A percentile compares a stretch with the other conserved stretches of the same genome.
phyloP scores from a whole-genome alignment of 2,797 vertebrate species.

The Xenentodon cancila region DNA sequence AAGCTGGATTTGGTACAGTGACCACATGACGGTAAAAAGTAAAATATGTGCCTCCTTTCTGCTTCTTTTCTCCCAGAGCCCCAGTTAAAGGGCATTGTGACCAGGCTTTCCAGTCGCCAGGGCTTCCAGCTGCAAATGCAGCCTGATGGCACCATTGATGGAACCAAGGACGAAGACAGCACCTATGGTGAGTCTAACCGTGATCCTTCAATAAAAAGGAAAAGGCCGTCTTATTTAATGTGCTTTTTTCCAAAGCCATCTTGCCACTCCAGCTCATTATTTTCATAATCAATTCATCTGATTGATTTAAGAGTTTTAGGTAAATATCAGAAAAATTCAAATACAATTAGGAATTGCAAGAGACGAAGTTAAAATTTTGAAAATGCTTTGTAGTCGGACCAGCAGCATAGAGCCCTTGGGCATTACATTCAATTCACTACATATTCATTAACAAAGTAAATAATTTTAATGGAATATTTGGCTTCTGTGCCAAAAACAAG shows the following conservation, averaged over 20 bases:
- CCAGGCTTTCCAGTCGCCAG: slow-evolving; percentile 96
- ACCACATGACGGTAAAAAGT: slow-evolving; percentile 31
- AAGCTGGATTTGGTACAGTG: slow-evolving; percentile 27
- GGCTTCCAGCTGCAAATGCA: slow-evolving; percentile 98
- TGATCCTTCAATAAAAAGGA: background rate
- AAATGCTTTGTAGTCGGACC: too few species aligned
- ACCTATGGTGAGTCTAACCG: slow-evolving; percentile 85
- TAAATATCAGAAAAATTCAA: too few species aligned
- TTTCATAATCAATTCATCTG: background rate
- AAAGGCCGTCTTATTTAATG: background rate
- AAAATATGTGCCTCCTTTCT: slow-evolving; percentile 11
- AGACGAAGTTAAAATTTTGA: too few species aligned
- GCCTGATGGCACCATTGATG: slow-evolving; percentile 95
- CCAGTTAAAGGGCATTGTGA: slow-evolving; percentile 99
- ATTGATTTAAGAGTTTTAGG: too few species aligned
- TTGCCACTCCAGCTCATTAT: background rate
- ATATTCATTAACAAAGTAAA: too few species aligned
- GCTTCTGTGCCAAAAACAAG: too few species aligned
- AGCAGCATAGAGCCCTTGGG: too few species aligned
- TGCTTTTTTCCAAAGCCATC: background rate
- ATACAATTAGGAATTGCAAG: too few species aligned
- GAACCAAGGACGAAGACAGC: slow-evolving; percentile 98
- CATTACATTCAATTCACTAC: too few species aligned
- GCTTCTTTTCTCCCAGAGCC: slow-evolving; percentile 85
- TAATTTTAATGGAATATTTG: too few species aligned